phyloP scores from a whole-genome alignment of 2,113 vertebrate genomes.

The Speoplatyrhinus poulsoni region DNA sequence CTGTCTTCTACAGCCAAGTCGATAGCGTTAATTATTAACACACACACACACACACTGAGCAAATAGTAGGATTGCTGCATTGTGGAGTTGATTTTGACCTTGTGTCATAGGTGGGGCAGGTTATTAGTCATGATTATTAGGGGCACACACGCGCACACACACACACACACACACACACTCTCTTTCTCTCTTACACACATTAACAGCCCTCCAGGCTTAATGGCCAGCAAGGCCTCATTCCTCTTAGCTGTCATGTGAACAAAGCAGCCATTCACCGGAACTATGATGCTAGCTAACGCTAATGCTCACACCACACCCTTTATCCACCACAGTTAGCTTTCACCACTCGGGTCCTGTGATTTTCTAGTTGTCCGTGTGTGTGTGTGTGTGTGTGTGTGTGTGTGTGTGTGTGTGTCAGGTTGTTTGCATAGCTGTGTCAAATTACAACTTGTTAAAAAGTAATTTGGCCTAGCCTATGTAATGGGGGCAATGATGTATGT shows the following conservation, averaged over 20 bases:
- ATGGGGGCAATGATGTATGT: constrained; percentile 12
- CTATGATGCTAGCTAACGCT: constrained; percentile 69
- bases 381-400: constrained; percentile 28
- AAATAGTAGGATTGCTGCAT: constrained; percentile 56
- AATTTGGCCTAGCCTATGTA: constrained; percentile 42
- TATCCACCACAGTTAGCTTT: constrained; percentile 49
- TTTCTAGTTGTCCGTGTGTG: constrained; percentile 16
- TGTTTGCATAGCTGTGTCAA: constrained; percentile 70
- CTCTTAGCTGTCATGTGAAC: constrained; percentile 77
- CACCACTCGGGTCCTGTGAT: constrained; percentile 37
- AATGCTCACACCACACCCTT: constrained; percentile 75
- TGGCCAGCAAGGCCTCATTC: constrained; percentile 73
- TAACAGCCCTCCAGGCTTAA: constrained; percentile 70
- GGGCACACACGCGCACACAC: constrained; percentile 39
- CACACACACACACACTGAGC: constrained; percentile 47
- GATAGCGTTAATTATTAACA: constrained; percentile 69
- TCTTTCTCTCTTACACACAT: constrained; percentile 54
- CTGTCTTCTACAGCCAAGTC: constrained; percentile 50
- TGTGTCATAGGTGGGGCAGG: constrained; percentile 72
- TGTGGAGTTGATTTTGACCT: constrained; percentile 63
- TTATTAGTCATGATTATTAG: constrained; percentile 78
- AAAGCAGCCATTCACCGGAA: constrained; percentile 79
- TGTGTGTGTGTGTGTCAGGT: constrained; percentile 34
- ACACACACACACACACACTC: constrained; percentile 26
- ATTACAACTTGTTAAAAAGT: constrained; percentile 70